phyloP scores from a whole-genome alignment of 2,888 invertebrate species.

The Archips xylosteana region DNA sequence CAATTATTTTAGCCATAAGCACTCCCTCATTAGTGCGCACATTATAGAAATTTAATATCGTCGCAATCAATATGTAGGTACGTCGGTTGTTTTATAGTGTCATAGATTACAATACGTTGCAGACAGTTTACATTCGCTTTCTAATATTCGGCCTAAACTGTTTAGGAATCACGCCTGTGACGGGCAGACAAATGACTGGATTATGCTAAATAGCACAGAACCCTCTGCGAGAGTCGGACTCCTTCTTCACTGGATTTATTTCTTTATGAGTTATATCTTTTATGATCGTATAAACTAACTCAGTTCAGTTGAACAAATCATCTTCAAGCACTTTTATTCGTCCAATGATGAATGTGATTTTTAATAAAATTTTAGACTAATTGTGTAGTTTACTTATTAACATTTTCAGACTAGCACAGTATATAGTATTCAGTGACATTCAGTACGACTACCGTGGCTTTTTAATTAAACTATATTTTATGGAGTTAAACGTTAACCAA shows the following conservation, averaged over 20 bases:
- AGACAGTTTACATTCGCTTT: slow-evolving; percentile 5
- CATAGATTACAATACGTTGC: slow-evolving; percentile 4
- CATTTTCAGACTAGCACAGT: too few relatives aligned
- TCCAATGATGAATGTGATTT: too few relatives aligned
- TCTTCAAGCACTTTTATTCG: slow-evolving; percentile 33
- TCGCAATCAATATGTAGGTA: not conserved
- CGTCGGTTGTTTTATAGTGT: not conserved
- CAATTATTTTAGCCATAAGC: not conserved
- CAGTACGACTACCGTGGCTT: too few relatives aligned
- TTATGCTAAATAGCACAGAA: slow-evolving; percentile 33
- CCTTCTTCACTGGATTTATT: slow-evolving; percentile 33
- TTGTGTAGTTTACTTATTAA: too few relatives aligned
- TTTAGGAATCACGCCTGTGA: slow-evolving; percentile 36
- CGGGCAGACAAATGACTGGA: slow-evolving; percentile 38
- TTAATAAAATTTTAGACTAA: too few relatives aligned
- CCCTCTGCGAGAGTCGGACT: slow-evolving; percentile 26
- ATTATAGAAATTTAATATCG: not conserved
- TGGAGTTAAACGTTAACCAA: too few relatives aligned
- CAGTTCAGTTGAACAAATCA: not conserved
- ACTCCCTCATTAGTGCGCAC: not conserved
- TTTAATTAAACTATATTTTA: too few relatives aligned
- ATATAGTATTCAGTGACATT: too few relatives aligned
- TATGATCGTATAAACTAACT: slow-evolving; percentile 14
- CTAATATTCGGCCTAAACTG: slow-evolving; percentile 34
- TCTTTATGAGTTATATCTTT: slow-evolving; percentile 33